These are phyloP conservation scores for Acridotheres tristis DNA, from an alignment of 2,797 vertebrate species.

Conservation along the genomic window DNA sequence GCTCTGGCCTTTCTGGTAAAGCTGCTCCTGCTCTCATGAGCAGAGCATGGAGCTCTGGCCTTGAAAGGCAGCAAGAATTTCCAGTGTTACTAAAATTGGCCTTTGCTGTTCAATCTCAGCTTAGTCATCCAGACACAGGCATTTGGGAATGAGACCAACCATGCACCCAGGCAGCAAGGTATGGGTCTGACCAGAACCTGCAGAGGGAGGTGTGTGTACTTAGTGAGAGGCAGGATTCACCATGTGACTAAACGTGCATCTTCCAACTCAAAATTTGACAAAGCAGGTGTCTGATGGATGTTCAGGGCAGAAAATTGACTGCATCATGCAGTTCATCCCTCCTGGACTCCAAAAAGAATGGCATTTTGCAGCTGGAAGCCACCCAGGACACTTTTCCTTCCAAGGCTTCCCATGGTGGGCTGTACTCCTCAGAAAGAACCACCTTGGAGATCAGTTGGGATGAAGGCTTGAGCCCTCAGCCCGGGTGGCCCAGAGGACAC, in stretches of 20 bases:
- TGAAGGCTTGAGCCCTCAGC: not conserved
- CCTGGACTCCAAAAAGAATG: not conserved
- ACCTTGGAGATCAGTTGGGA: not conserved
- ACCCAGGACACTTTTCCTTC: not conserved
- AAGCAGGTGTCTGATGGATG: not conserved
- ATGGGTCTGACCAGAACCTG: not conserved
- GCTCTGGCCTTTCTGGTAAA: not conserved
- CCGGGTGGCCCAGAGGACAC: not conserved
- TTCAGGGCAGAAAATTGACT: not conserved
- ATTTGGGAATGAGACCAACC: not conserved
- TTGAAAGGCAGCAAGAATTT: not conserved
- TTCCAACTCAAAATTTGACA: not conserved
- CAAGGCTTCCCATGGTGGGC: not conserved
- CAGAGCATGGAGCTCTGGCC: not conserved
- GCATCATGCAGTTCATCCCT: not conserved
- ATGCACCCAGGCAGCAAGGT: not conserved
- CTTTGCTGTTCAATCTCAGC: not conserved
- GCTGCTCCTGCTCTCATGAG: not conserved
- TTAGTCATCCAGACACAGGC: not conserved
- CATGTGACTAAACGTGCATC: accelerated
- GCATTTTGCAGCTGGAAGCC: not conserved
- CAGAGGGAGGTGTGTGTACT: not conserved
- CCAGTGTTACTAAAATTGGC: accelerated
- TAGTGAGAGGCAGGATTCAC: not conserved
- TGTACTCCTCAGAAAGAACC: not conserved